Base-by-base conservation (phyloP, 2,888 invertebrate species). In the Cephus pulcher region DNA sequence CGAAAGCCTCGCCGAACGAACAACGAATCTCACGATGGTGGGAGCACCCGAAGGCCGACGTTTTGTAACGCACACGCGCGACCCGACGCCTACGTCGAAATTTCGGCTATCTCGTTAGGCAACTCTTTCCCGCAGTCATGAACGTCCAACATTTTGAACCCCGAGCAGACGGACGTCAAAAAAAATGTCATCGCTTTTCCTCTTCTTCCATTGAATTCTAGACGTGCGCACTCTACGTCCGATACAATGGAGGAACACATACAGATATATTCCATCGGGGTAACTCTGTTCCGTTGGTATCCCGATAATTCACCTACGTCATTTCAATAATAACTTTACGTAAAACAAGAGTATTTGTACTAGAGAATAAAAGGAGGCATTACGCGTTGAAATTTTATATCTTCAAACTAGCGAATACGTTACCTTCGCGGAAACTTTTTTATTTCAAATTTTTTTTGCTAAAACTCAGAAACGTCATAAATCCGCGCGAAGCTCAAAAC, bases 1-100 rank as follows among this genome's bases (percentile, higher is more conserved):
- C 76, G 80, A 80, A 79, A 78, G 33, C 32, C 32, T 71, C 71
- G 12, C 71, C 9, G 71, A 32, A 34, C 71, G 71, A 33, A 32
- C 12, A 32, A 12, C 71, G 32, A 71, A 15, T 34, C 32, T 33
- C 33, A 32, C 71, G 32, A 34, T 32, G 71, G 73, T 75, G 78
- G 73, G 75, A 73, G 34, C 74, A 71, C 1, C 71, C 76, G 82
- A 82, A 82, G 82, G 82, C 81, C 82, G 81, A 76, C 79, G 80
- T 81, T 84, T 81, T 80, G 81, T 81, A 81, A 82, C 81, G 80
- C 77, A 35, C 74, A 34, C 74, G 74, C 74, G 78, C 78, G 77
- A 71, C 15, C 75, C 77, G 76, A 79, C 78, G 74, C 76, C 78
- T 75, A 74, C 78, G 80, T 83, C 78, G 75, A 79, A 83, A 83